Evolutionary conservation across 2,888 invertebrate species (phyloP), one percentile per base, ranked within the genome.

Genomic region (Acanthopleura granulata): DNA sequence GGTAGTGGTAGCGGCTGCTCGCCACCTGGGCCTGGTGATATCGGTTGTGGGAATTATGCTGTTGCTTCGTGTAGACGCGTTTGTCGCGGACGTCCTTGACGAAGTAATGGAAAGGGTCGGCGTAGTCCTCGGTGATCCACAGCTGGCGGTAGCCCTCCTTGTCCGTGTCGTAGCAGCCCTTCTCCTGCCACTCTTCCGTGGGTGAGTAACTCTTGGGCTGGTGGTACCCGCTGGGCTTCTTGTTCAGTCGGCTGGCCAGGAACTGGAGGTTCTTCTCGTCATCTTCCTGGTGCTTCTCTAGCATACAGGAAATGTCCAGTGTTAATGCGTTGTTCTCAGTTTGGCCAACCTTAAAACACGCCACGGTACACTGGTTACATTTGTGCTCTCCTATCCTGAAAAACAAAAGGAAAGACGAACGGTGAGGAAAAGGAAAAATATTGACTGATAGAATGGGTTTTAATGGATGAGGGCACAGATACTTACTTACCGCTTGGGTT

Each of bases 41-140:
- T 3, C 66, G 66, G 25, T 66, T 66, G 6, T 66, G 66, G 29
- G 22, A 66, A 66, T 66, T 66, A 14, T 66, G 18, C 25, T 66
- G 66, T 25, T 66, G 66, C 25, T 66, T 66, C 25, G 25, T 3
- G 25, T 66, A 66, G 27, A 66, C 66, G 15, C 66, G 66, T 25
- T 66, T 66, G 29, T 66, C 66, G 16, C 66, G 27, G 27, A 66
- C 25, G 66, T 66, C 66, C 29, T 66, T 66, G 66, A 27, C 16
- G 6, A n/a, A 12, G 29, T 66, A 66, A 66, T 66, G 29, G 29
- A 16, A 27, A 6, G 22, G 22, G 66, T 66, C 22, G 25, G 18
- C 25, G 25, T 27, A 22, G 1, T 66, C 66, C 6, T 66, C 66
- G 3, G 18, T 15, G 16, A 66, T 66, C 66, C 66, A 66, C 29